Evolutionary conservation across 1,140 invertebrate genomes (phyloP).

Genomic region (Drusus annulatus): DNA sequence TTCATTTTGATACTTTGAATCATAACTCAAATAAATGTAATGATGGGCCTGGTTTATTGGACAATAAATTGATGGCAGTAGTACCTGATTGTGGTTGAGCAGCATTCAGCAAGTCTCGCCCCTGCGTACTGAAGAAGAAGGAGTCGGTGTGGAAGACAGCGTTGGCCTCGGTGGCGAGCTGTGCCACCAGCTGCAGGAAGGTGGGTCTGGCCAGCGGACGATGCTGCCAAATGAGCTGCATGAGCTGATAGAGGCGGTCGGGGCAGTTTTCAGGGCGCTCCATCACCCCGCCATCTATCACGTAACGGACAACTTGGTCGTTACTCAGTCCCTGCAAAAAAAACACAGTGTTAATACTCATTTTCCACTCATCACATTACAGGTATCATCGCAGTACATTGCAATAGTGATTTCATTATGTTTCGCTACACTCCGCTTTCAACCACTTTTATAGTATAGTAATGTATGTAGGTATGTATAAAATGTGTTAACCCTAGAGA

Average conservation of each 20-base stretch:
- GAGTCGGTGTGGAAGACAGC: conserved; percentile 80
- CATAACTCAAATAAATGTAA: no score
- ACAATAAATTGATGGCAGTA: no score
- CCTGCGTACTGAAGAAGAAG: conserved; percentile 83
- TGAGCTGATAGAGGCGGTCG: conserved; percentile 88
- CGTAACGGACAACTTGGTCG: conserved; percentile 87
- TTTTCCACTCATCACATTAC: no score
- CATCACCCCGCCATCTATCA: conserved; percentile 93
- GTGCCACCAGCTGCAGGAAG: conserved; percentile 85
- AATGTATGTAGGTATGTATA: no score
- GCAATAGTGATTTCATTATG: no score
- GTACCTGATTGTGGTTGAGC: conserved; percentile 62
- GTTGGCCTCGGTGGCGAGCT: conserved; percentile 75
- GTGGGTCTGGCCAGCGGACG: conserved; percentile 83
- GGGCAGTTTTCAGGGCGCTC: conserved; percentile 95
- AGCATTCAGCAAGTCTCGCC: conserved; percentile 70
- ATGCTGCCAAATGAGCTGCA: conserved; percentile 92
- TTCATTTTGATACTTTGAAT: no score
- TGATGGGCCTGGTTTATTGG: no score
- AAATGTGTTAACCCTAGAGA: no score
- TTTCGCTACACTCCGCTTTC: no score
- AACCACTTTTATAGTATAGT: no score
- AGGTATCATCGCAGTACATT: no score
- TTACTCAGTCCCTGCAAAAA: conserved; percentile 77
- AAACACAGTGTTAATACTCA: conserved; percentile 59